Conservation (phyloP, 30 jellyfish, hydroid and myxozoan genomes). For the Hydractinia symbiolongicarpus region DNA sequence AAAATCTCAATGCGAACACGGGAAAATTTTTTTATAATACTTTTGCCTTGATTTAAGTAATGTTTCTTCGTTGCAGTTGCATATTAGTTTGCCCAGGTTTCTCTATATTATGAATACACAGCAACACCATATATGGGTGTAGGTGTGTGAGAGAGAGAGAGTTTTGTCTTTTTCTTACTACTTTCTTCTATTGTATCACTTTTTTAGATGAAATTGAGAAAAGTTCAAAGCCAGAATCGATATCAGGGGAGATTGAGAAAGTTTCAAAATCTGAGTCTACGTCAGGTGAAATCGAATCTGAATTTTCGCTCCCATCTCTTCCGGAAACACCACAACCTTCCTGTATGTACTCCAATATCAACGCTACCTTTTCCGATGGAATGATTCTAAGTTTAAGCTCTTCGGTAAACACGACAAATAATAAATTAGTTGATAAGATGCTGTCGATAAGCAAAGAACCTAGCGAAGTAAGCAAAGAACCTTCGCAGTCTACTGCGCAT, state of each 20-base stretch:
- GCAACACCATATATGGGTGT: no score
- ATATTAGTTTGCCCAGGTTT: no score
- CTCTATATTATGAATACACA: no score
- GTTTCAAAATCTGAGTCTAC: not conserved
- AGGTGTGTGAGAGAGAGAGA: no score
- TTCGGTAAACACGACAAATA: not conserved
- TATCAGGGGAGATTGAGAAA: not conserved
- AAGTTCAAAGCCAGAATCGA: no score
- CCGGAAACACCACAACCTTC: constrained; percentile 5
- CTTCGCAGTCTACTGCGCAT: not conserved
- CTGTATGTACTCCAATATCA: constrained; percentile 15
- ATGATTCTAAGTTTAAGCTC: constrained; percentile 19
- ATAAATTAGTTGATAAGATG: not conserved
- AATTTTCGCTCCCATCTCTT: constrained; percentile 11
- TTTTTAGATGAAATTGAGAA: no score
- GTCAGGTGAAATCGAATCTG: not conserved
- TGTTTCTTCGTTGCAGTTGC: no score
- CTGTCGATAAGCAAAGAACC: not conserved
- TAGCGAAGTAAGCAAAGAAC: not conserved
- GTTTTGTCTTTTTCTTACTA: no score
- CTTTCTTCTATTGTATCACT: no score
- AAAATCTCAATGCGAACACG: no score
- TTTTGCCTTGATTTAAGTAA: no score
- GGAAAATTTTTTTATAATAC: no score
- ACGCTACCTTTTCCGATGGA: constrained; percentile 27